A percentile compares a stretch with the other conserved stretches of the same genome.
Evolutionary conservation across 2,888 invertebrate species (phyloP).

Genomic region (Willowsia nigromaculata): DNA sequence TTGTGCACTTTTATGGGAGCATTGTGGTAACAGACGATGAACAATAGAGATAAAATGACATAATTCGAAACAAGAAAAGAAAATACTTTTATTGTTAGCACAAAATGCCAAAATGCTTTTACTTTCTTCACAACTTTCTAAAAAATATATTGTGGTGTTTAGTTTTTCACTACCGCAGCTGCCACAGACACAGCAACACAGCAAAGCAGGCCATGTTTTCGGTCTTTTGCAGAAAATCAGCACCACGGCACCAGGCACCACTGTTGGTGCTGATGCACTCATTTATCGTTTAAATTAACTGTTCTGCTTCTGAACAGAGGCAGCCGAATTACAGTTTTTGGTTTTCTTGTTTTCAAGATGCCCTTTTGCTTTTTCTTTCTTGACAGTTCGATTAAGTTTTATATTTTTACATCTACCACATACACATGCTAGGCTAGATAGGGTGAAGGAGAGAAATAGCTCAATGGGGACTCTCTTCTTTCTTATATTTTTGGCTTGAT

Average conservation of each 20-base stretch:
- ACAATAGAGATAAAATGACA: background rate
- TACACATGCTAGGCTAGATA: background rate
- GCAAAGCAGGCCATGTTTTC: too few relatives aligned
- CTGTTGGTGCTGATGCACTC: background rate
- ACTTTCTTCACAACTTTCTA: too few relatives aligned
- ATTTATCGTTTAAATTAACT: background rate
- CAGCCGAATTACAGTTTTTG: background rate
- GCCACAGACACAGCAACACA: too few relatives aligned
- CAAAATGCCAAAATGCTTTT: too few relatives aligned
- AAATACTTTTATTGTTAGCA: background rate
- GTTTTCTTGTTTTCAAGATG: background rate
- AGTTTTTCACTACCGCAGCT: too few relatives aligned
- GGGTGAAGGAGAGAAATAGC: background rate
- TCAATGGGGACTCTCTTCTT: background rate
- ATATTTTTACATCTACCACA: background rate
- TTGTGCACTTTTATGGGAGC: background rate
- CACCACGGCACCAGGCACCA: background rate
- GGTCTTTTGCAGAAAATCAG: background rate
- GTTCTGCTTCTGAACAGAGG: background rate
- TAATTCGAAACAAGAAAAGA: background rate
- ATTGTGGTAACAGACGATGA: background rate
- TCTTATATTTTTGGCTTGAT: background rate
- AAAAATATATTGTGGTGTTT: too few relatives aligned
- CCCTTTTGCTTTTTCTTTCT: background rate
- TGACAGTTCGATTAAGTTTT: conserved; percentile 52